Evolutionary conservation across 2,888 invertebrate species (phyloP), one percentile per base, ranked within the genome.

Genomic region (Meteorus colon): DNA sequence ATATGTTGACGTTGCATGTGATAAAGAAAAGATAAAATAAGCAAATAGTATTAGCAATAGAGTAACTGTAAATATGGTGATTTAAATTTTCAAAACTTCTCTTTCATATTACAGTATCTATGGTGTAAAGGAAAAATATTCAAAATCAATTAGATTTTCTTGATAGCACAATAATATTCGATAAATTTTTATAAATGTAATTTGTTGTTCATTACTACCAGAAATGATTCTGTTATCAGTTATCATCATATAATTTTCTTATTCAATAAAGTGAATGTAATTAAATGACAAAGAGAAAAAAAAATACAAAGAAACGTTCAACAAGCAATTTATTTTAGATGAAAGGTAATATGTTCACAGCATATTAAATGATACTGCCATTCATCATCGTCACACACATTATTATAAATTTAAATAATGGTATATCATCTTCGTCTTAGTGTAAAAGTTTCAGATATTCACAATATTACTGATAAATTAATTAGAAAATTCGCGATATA

Each of bases 271-370:
- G 59, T 4, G 19, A 37, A 65, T 65, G 29, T 63, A 63, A 59
- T 62, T 29, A 12, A 29, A 27, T 29, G 16, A 19, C 51, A 34
- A 29, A 68, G 31, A 68, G 14, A 31, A 51, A 51, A 16, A 12
- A 12, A 29, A 51, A 29, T 27, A 48, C 16, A 24, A 27, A 68
- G 10, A 37, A 66, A 27, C 27, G 4, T 31, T 68, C 31, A 34
- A 66, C 75, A 75, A 79, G 75, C 71, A 73, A 63, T 78, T 80
- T 80, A 77, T 78, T 78, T 80, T 80, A 77, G 75, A 75, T 24
- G 19, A 63, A 45, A 65, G 12, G 14, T 72, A 45, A 72, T 51
- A 34, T 51, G 12, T 65, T 29, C 10, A 5, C 62, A 62, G 31
- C 19, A 48, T 48, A n/a, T 29, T 19, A 48, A 65, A 48, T 3